Evolutionary conservation across 2,888 invertebrate species (phyloP).

Genomic region (Tineola bisselliella): DNA sequence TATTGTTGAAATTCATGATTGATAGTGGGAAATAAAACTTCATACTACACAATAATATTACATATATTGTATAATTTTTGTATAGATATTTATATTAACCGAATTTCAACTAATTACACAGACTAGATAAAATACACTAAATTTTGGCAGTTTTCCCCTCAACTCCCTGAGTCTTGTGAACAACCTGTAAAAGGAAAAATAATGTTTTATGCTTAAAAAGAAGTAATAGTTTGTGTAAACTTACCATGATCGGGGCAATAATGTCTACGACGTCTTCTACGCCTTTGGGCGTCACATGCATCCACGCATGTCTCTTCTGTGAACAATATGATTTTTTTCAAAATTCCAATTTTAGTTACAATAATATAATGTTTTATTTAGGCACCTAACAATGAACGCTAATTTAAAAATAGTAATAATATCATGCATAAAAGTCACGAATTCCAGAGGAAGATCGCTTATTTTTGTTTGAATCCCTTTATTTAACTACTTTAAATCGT

Average conservation of each 20-base stretch:
- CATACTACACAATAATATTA: conserved; percentile 46
- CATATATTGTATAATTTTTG: conserved; percentile 61
- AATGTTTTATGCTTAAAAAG: background rate
- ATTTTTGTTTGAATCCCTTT: too few relatives aligned
- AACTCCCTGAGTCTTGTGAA: conserved; percentile 65
- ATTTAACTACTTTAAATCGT: too few relatives aligned
- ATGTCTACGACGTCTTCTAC: conserved; percentile 52
- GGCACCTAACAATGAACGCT: too few relatives aligned
- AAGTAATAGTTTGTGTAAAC: background rate
- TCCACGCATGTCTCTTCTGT: conserved; percentile 59
- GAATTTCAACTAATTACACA: conserved; percentile 47
- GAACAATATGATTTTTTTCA: conserved; percentile 12
- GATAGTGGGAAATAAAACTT: conserved; percentile 24
- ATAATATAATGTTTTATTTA: too few relatives aligned
- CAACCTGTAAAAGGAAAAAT: conserved; percentile 42
- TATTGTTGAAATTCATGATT: too few relatives aligned
- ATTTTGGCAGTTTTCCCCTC: conserved; percentile 26
- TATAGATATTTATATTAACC: conserved; percentile 60
- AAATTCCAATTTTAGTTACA: too few relatives aligned
- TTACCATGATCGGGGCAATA: conserved; percentile 60
- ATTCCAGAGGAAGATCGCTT: too few relatives aligned
- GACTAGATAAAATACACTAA: conserved; percentile 45
- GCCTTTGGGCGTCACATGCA: conserved; percentile 52
- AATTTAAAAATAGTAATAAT: too few relatives aligned
- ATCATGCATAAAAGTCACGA: too few relatives aligned